Evolutionary conservation across 2,888 invertebrate genomes (phyloP).

Genomic region (Mayetiola destructor): DNA sequence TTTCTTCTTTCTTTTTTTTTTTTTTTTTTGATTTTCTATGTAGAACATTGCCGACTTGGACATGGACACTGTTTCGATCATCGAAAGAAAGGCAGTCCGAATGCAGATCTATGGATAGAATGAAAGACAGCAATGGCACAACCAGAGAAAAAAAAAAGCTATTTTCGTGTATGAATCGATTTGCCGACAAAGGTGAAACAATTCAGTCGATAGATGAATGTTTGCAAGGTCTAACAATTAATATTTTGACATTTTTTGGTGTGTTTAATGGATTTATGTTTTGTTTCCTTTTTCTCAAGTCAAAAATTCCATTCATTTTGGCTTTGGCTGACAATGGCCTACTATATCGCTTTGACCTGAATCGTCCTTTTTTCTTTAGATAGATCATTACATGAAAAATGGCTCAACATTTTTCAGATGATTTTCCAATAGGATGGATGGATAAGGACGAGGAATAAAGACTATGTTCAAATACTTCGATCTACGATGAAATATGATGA

Average conservation of each 20-base stretch:
- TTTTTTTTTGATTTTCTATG: too few species aligned
- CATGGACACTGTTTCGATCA: too few species aligned
- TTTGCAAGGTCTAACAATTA: background rate
- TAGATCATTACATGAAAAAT: constrained; percentile 5
- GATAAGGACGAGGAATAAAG: too few species aligned
- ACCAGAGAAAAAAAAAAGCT: background rate
- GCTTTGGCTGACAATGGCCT: too few species aligned
- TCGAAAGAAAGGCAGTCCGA: too few species aligned
- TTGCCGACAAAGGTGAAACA: background rate
- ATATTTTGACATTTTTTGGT: constrained; percentile 6
- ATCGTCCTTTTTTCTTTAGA: constrained; percentile 3
- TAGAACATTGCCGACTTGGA: too few species aligned
- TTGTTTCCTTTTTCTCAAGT: background rate
- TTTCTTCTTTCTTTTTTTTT: too few species aligned
- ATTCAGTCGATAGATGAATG: background rate
- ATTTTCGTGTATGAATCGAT: background rate
- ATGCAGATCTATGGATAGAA: too few species aligned
- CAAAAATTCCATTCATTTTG: background rate
- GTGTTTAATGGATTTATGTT: background rate
- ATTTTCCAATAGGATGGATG: too few species aligned
- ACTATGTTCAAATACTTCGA: too few species aligned
- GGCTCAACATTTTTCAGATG: too few species aligned
- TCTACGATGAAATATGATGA: constrained; percentile 6
- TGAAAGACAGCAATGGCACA: background rate
- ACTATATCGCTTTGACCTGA: too few species aligned